Evolutionary conservation across 2,113 vertebrate species (phyloP), one percentile per base, ranked within the genome.

Genomic region (Potamarius usumacintae): DNA sequence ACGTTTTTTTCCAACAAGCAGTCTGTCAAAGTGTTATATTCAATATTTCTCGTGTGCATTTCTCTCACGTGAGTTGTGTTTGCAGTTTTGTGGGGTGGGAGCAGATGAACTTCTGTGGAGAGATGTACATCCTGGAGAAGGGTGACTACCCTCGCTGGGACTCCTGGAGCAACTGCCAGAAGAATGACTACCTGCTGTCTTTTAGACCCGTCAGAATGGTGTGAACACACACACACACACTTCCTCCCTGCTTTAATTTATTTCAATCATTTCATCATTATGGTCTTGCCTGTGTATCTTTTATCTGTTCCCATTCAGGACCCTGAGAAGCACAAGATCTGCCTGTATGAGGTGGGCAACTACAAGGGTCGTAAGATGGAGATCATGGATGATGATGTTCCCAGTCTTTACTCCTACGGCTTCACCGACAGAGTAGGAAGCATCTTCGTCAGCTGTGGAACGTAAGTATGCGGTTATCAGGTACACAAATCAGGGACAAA

Each of bases 291-390:
- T 7, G 30, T 63, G 85, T 27, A 74, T 81, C 6, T 69, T 50
- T 77, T 27, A n/a, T 63, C 25, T 76, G 58, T 58, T 30, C 63
- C 15, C 77, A 12, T 34, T 82, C 55, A 96, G 96, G 95, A 96
- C 91, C 94, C 95, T 0, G 96, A 96, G 92, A 96, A 96, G 93
- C 96, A 96, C 93, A 96, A 96, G 94, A 96, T 96, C 94, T 96
- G 95, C 92, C 93, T 96, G 93, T 95, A 94, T 6, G 96, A 96
- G 93, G 94, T 96, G 6, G 95, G 95, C n/a, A 93, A 96, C 88
- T 96, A 95, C 93, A 96, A 96, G 94, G 96, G 96, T 58, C 95
- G 96, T 88, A 96, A 96, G 92, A 96, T 96, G 96, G 96, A 96
- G 94, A 96, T 96, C 93, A 94, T 95, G 94, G 96, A 96, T 55